Evolutionary conservation across 2,888 invertebrate species (phyloP).

Genomic region (Bedellia somnulentella): DNA sequence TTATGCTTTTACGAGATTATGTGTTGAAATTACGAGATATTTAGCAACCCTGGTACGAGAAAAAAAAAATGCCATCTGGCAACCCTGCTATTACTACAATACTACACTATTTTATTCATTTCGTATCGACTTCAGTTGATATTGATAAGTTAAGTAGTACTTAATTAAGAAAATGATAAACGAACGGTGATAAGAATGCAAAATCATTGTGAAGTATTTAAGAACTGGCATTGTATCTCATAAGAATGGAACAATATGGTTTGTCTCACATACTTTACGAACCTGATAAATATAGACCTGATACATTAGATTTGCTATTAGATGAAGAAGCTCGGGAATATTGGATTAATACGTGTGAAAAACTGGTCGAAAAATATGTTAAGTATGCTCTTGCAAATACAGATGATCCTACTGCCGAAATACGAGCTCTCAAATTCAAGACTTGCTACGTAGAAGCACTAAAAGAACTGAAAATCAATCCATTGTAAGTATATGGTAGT

Average conservation of each 20-base stretch:
- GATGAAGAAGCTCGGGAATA: constrained; percentile 86
- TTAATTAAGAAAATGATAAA: too few species aligned
- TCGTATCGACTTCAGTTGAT: too few species aligned
- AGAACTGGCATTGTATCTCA: too few species aligned
- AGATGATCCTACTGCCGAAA: constrained; percentile 72
- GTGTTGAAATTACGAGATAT: too few species aligned
- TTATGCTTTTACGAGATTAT: too few species aligned
- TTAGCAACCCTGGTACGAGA: too few species aligned
- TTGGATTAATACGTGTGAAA: constrained; percentile 91
- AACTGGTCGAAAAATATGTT: constrained; percentile 82
- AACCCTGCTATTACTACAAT: too few species aligned
- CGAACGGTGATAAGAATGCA: too few species aligned
- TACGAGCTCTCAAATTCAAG: constrained; percentile 80
- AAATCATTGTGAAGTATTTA: too few species aligned
- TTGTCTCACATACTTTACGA: constrained; percentile 68
- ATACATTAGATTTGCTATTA: constrained; percentile 85
- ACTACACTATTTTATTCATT: too few species aligned
- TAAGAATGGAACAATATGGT: constrained; percentile 52
- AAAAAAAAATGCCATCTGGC: too few species aligned
- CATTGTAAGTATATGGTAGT: constrained; percentile 66
- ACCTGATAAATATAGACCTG: constrained; percentile 82
- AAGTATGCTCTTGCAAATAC: constrained; percentile 79
- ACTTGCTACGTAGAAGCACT: constrained; percentile 81
- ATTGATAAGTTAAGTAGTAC: too few species aligned
- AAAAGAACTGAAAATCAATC: constrained; percentile 73